These are phyloP conservation scores for Polyodon spathula DNA, from an alignment of 2,113 vertebrate genomes.

Conservation along the genomic window DNA sequence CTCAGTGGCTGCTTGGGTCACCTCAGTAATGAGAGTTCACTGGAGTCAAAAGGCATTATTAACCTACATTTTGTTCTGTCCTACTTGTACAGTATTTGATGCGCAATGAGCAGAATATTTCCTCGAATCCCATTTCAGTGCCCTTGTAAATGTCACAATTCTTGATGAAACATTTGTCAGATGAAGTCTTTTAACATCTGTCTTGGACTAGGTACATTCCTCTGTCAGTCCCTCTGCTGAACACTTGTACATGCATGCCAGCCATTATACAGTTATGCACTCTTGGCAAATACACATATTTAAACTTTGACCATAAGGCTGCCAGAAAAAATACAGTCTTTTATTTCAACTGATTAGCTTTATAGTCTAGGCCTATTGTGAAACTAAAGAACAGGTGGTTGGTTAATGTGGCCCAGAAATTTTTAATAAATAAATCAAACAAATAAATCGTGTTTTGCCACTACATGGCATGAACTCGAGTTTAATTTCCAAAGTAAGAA, in stretches of 20 bases:
- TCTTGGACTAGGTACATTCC: constrained; percentile 38
- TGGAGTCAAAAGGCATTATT: too few species aligned
- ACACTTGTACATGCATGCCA: constrained; percentile 49
- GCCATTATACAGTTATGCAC: constrained; percentile 47
- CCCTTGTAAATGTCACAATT: constrained; percentile 7
- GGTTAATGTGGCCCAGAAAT: constrained; percentile 9
- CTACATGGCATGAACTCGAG: constrained; percentile 32
- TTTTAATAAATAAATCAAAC: constrained; percentile 3
- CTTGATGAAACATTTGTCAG: constrained; percentile 45
- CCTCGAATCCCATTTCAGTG: not conserved
- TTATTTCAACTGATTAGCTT: constrained; percentile 51
- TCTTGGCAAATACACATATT: constrained; percentile 49
- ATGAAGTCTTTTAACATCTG: constrained; percentile 51
- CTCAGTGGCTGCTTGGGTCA: too few species aligned
- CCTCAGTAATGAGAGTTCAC: too few species aligned
- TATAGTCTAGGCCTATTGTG: constrained; percentile 37
- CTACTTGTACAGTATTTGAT: too few species aligned
- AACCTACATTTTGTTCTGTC: too few species aligned
- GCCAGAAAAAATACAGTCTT: constrained; percentile 42
- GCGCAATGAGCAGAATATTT: not conserved
- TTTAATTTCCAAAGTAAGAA: constrained; percentile 31
- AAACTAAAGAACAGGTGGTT: constrained; percentile 15
- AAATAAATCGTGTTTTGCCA: constrained; percentile 26
- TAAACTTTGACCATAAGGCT: constrained; percentile 43
- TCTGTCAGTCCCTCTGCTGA: constrained; percentile 52